Percentiles rank a stretch among this genome's conserved stretches.
Evolutionary conservation across 2,888 invertebrate genomes (phyloP).

Genomic region (Ectobius pallidus): DNA sequence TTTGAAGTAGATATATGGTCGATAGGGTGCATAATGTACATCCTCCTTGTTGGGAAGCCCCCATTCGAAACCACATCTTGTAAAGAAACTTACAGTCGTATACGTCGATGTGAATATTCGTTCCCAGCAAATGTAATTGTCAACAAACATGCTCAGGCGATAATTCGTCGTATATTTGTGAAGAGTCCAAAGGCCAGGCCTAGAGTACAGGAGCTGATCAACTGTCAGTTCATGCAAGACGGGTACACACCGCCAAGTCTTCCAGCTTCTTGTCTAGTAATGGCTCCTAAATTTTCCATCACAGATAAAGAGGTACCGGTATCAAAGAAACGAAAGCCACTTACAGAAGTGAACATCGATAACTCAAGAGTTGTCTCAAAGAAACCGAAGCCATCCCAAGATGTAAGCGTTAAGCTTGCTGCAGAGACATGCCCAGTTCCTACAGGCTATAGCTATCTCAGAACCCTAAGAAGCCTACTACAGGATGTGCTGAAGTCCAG

Average conservation of each 20-base stretch:
- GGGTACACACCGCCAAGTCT: conserved; percentile 32
- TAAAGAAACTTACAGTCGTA: conserved; percentile 64
- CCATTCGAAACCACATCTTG: conserved; percentile 66
- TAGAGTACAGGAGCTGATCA: conserved; percentile 54
- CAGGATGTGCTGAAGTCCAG: not conserved
- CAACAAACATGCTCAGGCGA: conserved; percentile 49
- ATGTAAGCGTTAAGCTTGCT: not conserved
- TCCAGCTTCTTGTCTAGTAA: conserved; percentile 9
- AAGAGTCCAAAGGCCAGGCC: conserved; percentile 56
- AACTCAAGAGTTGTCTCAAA: not conserved
- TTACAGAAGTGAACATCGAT: not conserved
- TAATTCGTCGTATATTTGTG: conserved; percentile 54
- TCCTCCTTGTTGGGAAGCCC: conserved; percentile 64
- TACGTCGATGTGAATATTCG: conserved; percentile 62
- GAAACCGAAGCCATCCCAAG: not conserved
- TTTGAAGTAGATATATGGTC: conserved; percentile 70
- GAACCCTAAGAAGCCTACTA: not conserved
- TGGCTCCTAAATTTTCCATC: conserved; percentile 6
- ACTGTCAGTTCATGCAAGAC: conserved; percentile 50
- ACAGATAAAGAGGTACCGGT: not conserved
- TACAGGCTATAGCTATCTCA: not conserved
- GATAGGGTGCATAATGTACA: conserved; percentile 64
- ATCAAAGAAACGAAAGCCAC: not conserved
- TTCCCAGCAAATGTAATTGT: conserved; percentile 52
- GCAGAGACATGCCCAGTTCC: not conserved